Evolutionary conservation across 2,113 vertebrate species (phyloP), one percentile per base, ranked within the genome.

Genomic region (Poicephalus gulielmi): DNA sequence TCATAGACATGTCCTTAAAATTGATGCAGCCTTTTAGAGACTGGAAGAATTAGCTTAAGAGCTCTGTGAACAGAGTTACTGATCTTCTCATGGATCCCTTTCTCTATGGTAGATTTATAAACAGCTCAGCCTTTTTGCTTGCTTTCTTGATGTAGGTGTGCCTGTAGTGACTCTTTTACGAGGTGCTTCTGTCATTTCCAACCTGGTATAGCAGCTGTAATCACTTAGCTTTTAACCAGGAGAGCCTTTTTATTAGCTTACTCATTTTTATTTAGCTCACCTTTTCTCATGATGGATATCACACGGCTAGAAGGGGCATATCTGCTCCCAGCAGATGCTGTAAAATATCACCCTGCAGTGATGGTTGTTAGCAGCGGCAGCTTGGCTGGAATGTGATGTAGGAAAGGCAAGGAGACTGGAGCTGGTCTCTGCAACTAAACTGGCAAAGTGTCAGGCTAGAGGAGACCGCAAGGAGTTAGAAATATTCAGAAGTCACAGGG

Each of bases 211-310:
- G 82, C 87, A 85, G 84, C 90, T 93, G 69, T 90, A 94, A 90
- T 96, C 90, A 78, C 73, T 83, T 55, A 59, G 86, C 80, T 94
- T 96, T 96, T 90, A 95, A 90, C 64, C 85, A 76, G 73, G 59
- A 93, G 80, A 81, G 75, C 46, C 77, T 93, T 94, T 93, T 90
- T 88, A 95, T 94, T 96, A 94, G 82, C 91, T 92, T 92, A 50
- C 71, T 95, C 94, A 71, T 94, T 94, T 96, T 90, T 88, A 86
- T 94, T 92, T 94, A 78, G 84, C 80, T 91, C 47, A 7, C 86
- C 69, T 95, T 93, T 92, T 82, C 96, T 95, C 83, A 52, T 78
- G 73, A 80, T 94, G 76, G 68, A 1, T 86, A 78, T 90, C 83
- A 68, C 83, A 93, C 73, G 49, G 69, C 69, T 90, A 11, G 85